phyloP scores from a whole-genome alignment of 2,797 vertebrate genomes.

The Arctocebus calabarensis region DNA sequence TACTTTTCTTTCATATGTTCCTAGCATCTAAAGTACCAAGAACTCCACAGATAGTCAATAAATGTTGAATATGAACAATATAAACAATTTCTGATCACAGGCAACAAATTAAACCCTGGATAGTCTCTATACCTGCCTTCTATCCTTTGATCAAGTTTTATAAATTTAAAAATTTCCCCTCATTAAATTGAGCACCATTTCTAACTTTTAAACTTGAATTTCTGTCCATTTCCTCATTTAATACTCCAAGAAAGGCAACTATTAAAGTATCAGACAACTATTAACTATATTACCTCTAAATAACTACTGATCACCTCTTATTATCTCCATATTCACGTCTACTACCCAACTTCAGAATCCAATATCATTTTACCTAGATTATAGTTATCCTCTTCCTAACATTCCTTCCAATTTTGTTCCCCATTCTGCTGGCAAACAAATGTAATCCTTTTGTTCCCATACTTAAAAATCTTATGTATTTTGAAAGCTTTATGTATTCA shows the following conservation, averaged over 20 bases:
- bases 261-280: neutral
- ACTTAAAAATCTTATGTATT: neutral
- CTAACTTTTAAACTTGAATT: constrained; percentile 47
- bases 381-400: neutral
- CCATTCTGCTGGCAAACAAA: neutral
- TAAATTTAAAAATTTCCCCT: constrained; percentile 32
- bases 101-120: constrained; percentile 15
- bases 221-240: neutral
- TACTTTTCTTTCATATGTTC: neutral
- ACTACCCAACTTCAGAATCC: neutral
- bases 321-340: neutral
- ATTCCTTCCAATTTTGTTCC: constrained; percentile 29
- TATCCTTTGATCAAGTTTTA: constrained; percentile 38
- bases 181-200: constrained; percentile 42
- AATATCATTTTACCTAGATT: constrained; percentile 9
- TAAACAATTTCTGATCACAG: constrained; percentile 25
- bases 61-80: constrained; percentile 26
- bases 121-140: constrained; percentile 23
- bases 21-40: neutral
- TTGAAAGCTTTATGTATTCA: neutral
- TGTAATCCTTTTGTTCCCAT: neutral
- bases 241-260: constrained; percentile 4
- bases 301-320: neutral
- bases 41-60: constrained; percentile 22
- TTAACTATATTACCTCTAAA: constrained; percentile 34